phyloP scores from a whole-genome alignment of 1,140 invertebrate species.

The Stegodyphus mimosarum region DNA sequence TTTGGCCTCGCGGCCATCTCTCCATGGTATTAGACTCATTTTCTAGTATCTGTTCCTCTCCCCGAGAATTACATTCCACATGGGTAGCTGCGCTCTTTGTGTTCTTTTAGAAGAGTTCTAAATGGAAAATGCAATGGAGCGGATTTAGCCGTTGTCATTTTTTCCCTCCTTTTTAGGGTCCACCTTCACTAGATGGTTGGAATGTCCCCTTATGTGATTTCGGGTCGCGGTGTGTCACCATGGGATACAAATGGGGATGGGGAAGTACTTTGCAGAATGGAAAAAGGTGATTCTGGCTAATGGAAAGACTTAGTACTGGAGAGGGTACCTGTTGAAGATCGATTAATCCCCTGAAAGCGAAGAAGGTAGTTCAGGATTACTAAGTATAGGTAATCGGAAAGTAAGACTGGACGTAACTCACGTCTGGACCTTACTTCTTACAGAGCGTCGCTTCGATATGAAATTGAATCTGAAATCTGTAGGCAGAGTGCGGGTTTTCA shows the following conservation, averaged over 20 bases:
- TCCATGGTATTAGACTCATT: conserved; percentile 4
- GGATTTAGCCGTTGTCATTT: neutral
- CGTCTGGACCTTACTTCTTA: no score
- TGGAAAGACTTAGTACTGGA: conserved; percentile 11
- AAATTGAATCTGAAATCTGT: no score
- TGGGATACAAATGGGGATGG: conserved; percentile 14
- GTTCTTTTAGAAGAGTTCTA: conserved; percentile 4
- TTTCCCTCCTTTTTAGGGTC: neutral
- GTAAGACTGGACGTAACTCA: no score
- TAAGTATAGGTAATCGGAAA: no score
- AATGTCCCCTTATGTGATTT: conserved; percentile 41
- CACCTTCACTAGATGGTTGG: neutral
- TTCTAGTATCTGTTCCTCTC: neutral
- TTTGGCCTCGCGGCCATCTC: neutral
- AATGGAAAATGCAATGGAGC: conserved; percentile 54
- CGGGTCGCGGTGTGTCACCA: conserved; percentile 38
- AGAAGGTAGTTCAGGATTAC: no score
- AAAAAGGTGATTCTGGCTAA: conserved; percentile 36
- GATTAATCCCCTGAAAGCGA: no score
- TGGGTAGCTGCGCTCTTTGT: conserved; percentile 23
- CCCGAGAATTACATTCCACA: conserved; percentile 39
- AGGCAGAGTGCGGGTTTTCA: no score
- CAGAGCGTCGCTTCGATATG: no score
- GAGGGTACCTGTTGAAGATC: conserved; percentile 1
- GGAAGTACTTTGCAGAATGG: neutral